Percentiles rank a stretch among this genome's conserved stretches.
These are phyloP conservation scores for Dendroctonus ponderosae DNA, from an alignment of 1,140 invertebrate genomes.

Conservation along the genomic window DNA sequence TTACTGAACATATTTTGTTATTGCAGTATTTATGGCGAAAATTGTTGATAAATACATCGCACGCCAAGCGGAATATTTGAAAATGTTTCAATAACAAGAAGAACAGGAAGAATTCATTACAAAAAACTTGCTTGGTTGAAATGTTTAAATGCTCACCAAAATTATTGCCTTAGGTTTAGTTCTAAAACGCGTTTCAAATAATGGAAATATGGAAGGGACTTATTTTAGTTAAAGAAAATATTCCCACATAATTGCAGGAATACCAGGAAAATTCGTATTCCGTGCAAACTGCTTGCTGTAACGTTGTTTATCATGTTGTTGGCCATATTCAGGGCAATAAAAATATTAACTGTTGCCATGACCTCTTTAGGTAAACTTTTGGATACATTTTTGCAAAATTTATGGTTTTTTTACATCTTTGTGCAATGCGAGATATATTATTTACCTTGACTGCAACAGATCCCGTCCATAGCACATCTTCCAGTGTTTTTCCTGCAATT, in stretches of 20 bases:
- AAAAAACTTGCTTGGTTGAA: too few species aligned
- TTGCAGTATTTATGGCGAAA: too few species aligned
- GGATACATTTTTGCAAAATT: constrained; percentile 6
- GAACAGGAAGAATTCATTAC: too few species aligned
- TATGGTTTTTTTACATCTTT: constrained; percentile 3
- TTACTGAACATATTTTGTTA: too few species aligned
- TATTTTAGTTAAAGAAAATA: neutral
- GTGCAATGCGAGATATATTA: neutral
- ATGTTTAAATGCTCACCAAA: too few species aligned
- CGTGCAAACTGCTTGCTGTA: neutral
- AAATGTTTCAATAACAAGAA: too few species aligned
- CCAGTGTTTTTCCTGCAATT: constrained; percentile 55
- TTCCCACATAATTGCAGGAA: neutral
- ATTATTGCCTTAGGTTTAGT: too few species aligned
- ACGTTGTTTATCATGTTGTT: neutral
- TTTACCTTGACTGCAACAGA: constrained; percentile 58
- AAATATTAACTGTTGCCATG: neutral
- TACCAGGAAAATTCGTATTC: neutral
- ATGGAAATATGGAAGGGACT: too few species aligned
- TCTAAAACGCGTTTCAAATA: too few species aligned
- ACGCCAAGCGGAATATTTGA: too few species aligned
- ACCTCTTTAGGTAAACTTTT: neutral
- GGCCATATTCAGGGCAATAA: neutral
- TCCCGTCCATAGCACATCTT: constrained; percentile 55
- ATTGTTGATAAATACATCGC: too few species aligned